A percentile compares a stretch with the other conserved stretches of the same genome.
Conservation (phyloP, 2,888 invertebrate species). For the Zygothrica quintamaculata region DNA sequence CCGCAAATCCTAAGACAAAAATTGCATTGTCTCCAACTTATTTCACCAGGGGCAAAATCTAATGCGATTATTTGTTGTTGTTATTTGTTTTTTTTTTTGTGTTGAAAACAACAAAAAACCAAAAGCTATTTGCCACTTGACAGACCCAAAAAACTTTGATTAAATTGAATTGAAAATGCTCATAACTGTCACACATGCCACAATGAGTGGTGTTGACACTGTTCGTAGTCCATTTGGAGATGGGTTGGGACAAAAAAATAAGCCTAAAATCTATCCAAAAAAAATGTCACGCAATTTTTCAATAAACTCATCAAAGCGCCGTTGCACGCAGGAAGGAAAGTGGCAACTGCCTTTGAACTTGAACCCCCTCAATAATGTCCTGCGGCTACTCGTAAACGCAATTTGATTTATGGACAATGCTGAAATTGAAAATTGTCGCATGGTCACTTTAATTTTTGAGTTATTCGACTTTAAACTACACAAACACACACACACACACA, state of each 20-base stretch:
- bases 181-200: conserved; percentile 79
- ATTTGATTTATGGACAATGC: conserved; percentile 75
- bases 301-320: conserved; percentile 77
- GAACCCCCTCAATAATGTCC: conserved; percentile 49
- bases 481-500: conserved; percentile 7
- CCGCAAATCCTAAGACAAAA: conserved; percentile 45
- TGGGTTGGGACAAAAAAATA: too few species aligned
- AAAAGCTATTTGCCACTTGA: conserved; percentile 53
- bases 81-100: conserved; percentile 35
- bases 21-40: conserved; percentile 29
- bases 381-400: conserved; percentile 67
- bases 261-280: conserved; percentile 67
- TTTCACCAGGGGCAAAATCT: conserved; percentile 33
- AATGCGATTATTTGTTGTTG: conserved; percentile 72
- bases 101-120: conserved; percentile 16
- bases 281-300: conserved; percentile 70
- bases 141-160: conserved; percentile 57
- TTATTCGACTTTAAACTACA: conserved; percentile 81
- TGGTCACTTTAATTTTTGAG: conserved; percentile 83
- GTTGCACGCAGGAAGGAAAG: conserved; percentile 20
- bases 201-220: conserved; percentile 41
- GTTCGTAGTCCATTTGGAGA: too few species aligned
- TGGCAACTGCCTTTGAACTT: conserved; percentile 57
- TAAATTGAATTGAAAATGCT: conserved; percentile 74
- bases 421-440: conserved; percentile 82